Conservation (phyloP, 2,797 vertebrate species). For the Rhinatrema bivittatum region DNA sequence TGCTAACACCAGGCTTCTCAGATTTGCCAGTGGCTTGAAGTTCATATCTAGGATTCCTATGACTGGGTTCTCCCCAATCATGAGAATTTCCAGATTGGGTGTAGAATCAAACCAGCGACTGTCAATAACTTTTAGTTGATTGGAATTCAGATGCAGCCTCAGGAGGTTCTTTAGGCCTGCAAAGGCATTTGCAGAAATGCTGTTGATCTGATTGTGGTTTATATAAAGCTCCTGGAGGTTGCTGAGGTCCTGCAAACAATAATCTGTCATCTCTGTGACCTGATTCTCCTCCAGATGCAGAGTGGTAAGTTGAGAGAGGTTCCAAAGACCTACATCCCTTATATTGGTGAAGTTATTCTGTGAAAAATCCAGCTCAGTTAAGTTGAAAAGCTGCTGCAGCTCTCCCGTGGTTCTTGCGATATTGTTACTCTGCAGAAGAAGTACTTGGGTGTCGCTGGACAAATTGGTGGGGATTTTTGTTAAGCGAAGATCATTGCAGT, state of each 20-base stretch:
- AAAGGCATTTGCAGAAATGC: conserved; percentile 84
- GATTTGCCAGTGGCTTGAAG: conserved; percentile 81
- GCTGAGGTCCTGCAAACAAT: conserved; percentile 83
- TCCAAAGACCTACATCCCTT: conserved; percentile 79
- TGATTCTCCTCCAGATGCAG: conserved; percentile 95
- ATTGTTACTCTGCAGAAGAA: conserved; percentile 93
- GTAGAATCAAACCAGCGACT: conserved; percentile 93
- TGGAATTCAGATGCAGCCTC: conserved; percentile 92
- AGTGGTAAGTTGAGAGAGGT: conserved; percentile 89
- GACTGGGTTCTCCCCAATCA: conserved; percentile 96
- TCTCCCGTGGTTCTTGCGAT: conserved; percentile 82
- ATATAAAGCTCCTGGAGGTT: conserved; percentile 95
- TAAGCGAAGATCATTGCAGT: conserved; percentile 91
- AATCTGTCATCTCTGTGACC: conserved; percentile 85
- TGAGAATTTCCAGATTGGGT: conserved; percentile 91
- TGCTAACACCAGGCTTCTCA: conserved; percentile 87
- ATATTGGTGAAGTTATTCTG: conserved; percentile 94
- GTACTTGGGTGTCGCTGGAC: conserved; percentile 90
- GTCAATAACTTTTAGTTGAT: conserved; percentile 81
- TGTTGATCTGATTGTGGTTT: conserved; percentile 93
- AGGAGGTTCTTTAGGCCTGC: conserved; percentile 81
- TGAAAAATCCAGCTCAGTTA: conserved; percentile 91
- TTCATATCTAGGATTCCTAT: conserved; percentile 89
- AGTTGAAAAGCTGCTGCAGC: conserved; percentile 85
- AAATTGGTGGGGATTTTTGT: conserved; percentile 87